These are phyloP conservation scores for Cygnus olor DNA, from an alignment of 2,797 vertebrate genomes.

Conservation along the genomic window DNA sequence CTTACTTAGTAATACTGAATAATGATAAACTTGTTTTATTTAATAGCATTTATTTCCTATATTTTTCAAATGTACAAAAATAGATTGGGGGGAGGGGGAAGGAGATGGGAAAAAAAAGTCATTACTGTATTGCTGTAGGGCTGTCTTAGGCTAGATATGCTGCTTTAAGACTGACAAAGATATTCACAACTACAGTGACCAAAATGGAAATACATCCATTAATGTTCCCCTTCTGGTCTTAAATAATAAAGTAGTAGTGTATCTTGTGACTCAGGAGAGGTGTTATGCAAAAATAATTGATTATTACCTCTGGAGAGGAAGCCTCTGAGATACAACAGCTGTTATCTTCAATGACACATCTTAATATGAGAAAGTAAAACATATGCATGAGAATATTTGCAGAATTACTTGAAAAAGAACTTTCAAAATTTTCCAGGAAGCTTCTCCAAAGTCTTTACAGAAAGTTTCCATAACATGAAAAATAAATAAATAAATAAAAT, in stretches of 20 bases:
- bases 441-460: neutral
- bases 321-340: neutral
- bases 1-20: neutral
- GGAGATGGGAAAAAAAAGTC: neutral
- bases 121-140: neutral
- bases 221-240: neutral
- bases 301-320: neutral
- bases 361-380: neutral
- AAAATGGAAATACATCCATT: neutral
- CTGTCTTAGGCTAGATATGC: neutral
- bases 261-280: neutral
- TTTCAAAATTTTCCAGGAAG: neutral
- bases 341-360: neutral
- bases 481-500: neutral
- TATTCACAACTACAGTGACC: neutral
- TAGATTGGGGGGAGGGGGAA: fast-evolving
- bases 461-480: neutral
- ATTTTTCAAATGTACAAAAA: neutral
- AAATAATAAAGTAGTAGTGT: neutral
- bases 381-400: neutral
- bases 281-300: neutral
- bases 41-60: neutral
- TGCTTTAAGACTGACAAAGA: neutral
- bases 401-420: neutral
- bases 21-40: neutral